Evolutionary conservation across 2,113 vertebrate species (phyloP), one percentile per base, ranked within the genome.

Genomic region (Austrofundulus limnaeus): DNA sequence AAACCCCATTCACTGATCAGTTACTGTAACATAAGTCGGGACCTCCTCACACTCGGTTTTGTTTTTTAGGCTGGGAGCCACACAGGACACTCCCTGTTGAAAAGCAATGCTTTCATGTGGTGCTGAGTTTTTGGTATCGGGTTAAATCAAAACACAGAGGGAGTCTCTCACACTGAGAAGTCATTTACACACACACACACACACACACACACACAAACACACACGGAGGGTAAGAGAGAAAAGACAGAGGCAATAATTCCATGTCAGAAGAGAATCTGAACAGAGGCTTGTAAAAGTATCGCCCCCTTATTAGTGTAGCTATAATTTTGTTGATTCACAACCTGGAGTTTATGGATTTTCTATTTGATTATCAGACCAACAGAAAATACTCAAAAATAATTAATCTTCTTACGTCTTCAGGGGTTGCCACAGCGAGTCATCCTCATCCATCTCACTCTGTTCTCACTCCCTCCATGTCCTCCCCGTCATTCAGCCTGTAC

Each of bases 81-180:
- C 49, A 62, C 58, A 67, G 20, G 62, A 79, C 11, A 53, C 59
- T 67, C 61, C 73, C 84, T 48, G 72, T 83, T 76, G 75, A 56
- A 75, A 19, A 48, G 56, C 31, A 50, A 71, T 13, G 61, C 77
- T 87, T 88, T 81, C 73, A 87, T 84, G 78, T 68, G 72, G 70
- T 59, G 80, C 55, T 46, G 28, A 68, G 55, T 75, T 63, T 46
- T 70, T 4, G 37, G 77, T 73, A 76, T 83, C 75, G 70, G 31
- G 57, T 77, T 77, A 66, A 75, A 86, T 81, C 56, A 82, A 86
- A 87, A 87, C 72, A 85, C 17, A 1, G 37, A 19, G 58, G 78
- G 51, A 62, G 67, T 80, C 20, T 57, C 63, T 41, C 4, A 23
- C 41, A 41, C 41, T 49, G 48, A 57, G 21, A 12, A 21, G 23